Evolutionary conservation across 2,113 vertebrate genomes (phyloP).

Genomic region (Colossoma macropomum): DNA sequence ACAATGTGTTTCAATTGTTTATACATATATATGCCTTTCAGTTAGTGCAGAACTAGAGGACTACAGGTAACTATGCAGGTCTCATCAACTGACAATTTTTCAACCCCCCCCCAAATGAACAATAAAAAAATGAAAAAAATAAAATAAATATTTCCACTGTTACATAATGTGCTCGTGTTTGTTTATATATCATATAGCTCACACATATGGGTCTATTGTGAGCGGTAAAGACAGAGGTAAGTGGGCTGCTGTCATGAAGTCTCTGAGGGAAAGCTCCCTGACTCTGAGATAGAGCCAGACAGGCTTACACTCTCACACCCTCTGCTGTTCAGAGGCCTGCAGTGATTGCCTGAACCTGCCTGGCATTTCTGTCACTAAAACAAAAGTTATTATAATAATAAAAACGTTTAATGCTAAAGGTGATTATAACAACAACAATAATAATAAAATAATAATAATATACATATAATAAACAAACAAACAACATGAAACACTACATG

Average conservation of each 20-base stretch:
- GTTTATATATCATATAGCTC: not conserved
- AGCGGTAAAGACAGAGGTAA: not conserved
- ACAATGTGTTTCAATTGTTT: too few species aligned
- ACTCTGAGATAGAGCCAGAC: not conserved
- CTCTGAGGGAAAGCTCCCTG: not conserved
- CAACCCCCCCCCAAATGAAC: not conserved
- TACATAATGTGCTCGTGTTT: too few species aligned
- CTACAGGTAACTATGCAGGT: too few species aligned
- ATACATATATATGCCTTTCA: too few species aligned
- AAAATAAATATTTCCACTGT: not conserved
- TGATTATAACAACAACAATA: too few species aligned
- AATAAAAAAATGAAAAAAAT: not conserved
- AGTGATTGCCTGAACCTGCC: not conserved
- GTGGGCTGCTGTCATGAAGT: not conserved
- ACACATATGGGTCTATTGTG: not conserved
- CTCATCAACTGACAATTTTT: too few species aligned
- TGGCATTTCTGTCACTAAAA: not conserved
- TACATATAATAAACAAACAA: too few species aligned
- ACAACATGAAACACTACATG: not conserved
- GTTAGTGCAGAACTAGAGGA: too few species aligned
- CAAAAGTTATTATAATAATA: not conserved
- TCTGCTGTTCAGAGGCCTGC: slow-evolving; percentile 36
- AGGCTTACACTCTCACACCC: slow-evolving; percentile 36
- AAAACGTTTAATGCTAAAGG: not conserved
- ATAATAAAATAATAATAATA: too few species aligned